Percentiles rank a stretch among this genome's conserved stretches.
These are phyloP conservation scores for Lycaon pictus DNA, from an alignment of 2,113 vertebrate genomes.

Conservation along the genomic window DNA sequence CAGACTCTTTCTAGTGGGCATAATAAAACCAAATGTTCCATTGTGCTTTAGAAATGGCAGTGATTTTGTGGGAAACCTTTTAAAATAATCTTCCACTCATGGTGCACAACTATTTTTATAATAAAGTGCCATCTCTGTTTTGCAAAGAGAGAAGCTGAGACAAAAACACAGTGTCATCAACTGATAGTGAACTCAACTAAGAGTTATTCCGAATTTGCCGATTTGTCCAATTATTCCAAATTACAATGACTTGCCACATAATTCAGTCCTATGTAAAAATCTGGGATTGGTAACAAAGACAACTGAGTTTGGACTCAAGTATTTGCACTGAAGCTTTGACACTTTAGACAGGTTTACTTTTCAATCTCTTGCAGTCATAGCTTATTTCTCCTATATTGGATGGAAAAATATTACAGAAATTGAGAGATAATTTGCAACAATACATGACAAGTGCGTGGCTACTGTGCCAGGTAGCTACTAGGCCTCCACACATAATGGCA, in stretches of 20 bases:
- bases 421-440: not conserved
- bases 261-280: slow-evolving; percentile 6
- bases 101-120: slow-evolving; percentile 53
- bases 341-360: not conserved
- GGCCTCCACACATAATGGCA: not conserved
- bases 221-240: slow-evolving; percentile 1
- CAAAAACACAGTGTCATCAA: not conserved
- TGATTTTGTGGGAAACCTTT: slow-evolving; percentile 72
- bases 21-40: slow-evolving; percentile 72
- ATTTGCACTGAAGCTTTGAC: not conserved
- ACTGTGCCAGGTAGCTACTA: not conserved
- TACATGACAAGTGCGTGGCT: not conserved
- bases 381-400: not conserved
- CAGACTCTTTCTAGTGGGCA: slow-evolving; percentile 67
- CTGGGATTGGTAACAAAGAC: not conserved
- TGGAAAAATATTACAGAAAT: not conserved
- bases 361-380: not conserved
- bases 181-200: not conserved
- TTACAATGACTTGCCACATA: not conserved
- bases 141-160: slow-evolving; percentile 46
- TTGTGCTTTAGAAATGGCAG: slow-evolving; percentile 61
- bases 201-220: slow-evolving; percentile 26
- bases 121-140: slow-evolving; percentile 68
- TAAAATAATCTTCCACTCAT: slow-evolving; percentile 75
- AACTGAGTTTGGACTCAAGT: not conserved